Evolutionary conservation across 2,113 vertebrate genomes (phyloP).

Genomic region (Acrocephalus kingi): DNA sequence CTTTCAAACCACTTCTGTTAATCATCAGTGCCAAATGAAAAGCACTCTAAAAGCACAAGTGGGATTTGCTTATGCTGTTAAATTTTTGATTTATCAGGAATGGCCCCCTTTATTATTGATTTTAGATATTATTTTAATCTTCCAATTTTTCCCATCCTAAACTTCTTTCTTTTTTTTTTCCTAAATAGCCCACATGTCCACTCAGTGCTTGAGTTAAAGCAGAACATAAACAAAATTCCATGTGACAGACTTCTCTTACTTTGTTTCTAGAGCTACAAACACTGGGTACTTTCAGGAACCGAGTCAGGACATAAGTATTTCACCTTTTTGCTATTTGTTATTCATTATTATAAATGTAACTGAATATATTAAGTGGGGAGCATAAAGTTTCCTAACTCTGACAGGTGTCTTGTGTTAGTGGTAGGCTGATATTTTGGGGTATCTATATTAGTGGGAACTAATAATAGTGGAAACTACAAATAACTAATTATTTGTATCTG

Average conservation of each 20-base stretch:
- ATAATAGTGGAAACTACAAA: too few species aligned
- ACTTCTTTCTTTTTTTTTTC: not conserved
- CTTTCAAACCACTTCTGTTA: not conserved
- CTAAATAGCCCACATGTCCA: not conserved
- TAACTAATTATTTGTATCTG: not conserved
- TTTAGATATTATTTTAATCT: not conserved
- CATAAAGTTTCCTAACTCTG: not conserved
- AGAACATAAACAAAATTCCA: not conserved
- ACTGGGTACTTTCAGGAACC: not conserved
- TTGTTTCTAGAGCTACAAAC: not conserved
- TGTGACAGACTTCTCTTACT: not conserved
- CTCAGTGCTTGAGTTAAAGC: not conserved
- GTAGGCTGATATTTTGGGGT: not conserved
- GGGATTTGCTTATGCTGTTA: not conserved
- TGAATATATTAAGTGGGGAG: not conserved
- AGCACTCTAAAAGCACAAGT: not conserved
- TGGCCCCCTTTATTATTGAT: not conserved
- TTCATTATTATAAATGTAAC: not conserved
- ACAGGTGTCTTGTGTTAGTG: not conserved
- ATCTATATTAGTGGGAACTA: too few species aligned
- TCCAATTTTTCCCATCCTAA: not conserved
- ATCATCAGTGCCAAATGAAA: not conserved
- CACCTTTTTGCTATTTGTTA: not conserved
- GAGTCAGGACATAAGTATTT: not conserved
- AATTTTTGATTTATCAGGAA: not conserved